These are phyloP conservation scores for Rhopalosiphum padi DNA, from an alignment of 1,140 invertebrate species.

Conservation along the genomic window DNA sequence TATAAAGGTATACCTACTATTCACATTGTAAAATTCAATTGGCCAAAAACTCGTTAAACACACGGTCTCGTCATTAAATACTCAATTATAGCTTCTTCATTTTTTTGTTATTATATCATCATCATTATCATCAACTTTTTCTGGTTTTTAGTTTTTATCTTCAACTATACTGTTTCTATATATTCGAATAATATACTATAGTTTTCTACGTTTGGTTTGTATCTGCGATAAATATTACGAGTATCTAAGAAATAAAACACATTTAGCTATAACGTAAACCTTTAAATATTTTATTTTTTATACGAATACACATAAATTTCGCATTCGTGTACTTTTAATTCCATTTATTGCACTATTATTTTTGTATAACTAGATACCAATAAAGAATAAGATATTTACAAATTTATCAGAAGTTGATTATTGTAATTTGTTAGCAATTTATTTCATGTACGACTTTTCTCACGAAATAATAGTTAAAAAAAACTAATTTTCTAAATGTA, in stretches of 20 bases:
- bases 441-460: neutral
- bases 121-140: neutral
- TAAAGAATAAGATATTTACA: neutral
- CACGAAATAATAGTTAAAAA: neutral
- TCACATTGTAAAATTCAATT: conserved; percentile 44
- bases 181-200: neutral
- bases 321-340: neutral
- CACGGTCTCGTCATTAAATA: conserved; percentile 19
- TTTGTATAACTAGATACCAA: neutral
- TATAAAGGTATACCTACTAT: neutral
- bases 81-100: conserved; percentile 36
- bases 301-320: neutral
- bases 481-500: conserved; percentile 17
- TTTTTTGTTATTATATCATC: conserved; percentile 9
- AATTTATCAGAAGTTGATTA: too few species aligned
- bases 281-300: too few species aligned
- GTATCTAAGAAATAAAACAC: neutral
- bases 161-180: neutral
- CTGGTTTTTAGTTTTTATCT: neutral
- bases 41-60: conserved; percentile 38
- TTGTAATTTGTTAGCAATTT: too few species aligned
- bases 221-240: neutral
- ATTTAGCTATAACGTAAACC: too few species aligned
- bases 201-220: neutral
- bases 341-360: neutral